Conservation (phyloP, 1,140 invertebrate species). For the Drosophila lacteicornis region DNA sequence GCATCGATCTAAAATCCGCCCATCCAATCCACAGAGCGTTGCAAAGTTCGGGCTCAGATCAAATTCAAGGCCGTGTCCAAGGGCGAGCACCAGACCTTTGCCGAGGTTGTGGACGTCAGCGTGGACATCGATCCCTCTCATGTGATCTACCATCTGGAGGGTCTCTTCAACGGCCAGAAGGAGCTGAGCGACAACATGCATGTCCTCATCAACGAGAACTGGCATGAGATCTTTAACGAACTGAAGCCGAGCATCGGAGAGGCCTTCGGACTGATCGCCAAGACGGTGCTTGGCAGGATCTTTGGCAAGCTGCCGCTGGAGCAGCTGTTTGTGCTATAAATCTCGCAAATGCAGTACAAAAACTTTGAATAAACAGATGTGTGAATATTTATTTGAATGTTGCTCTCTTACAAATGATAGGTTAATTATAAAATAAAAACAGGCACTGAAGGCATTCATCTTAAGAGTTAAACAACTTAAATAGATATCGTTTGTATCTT, state of each 20-base stretch:
- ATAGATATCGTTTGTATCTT: not conserved
- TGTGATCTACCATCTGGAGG: slow-evolving; percentile 72
- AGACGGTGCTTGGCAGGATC: slow-evolving; percentile 84
- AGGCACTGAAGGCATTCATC: slow-evolving; percentile 19
- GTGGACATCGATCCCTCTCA: slow-evolving; percentile 47
- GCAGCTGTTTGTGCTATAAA: slow-evolving; percentile 81
- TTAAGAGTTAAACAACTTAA: not conserved
- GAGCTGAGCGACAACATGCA: slow-evolving; percentile 81
- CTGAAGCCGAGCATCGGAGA: slow-evolving; percentile 85
- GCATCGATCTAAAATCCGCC: not conserved
- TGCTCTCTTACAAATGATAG: slow-evolving; percentile 17
- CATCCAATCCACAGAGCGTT: slow-evolving; percentile 18
- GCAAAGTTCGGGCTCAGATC: slow-evolving; percentile 30
- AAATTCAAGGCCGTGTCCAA: slow-evolving; percentile 43
- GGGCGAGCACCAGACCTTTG: slow-evolving; percentile 47
- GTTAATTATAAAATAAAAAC: slow-evolving; percentile 13
- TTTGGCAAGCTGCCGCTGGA: slow-evolving; percentile 85
- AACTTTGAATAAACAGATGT: not conserved
- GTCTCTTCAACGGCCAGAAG: slow-evolving; percentile 85
- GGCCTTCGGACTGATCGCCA: slow-evolving; percentile 85
- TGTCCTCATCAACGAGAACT: slow-evolving; percentile 85
- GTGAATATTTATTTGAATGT: slow-evolving; percentile 35
- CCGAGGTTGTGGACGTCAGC: slow-evolving; percentile 38
- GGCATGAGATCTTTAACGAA: slow-evolving; percentile 85
- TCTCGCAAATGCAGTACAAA: not conserved